Percentiles rank a stretch among this genome's conserved stretches.
phyloP scores from a whole-genome alignment of 1,140 invertebrate genomes.

The Goniozus legneri region DNA sequence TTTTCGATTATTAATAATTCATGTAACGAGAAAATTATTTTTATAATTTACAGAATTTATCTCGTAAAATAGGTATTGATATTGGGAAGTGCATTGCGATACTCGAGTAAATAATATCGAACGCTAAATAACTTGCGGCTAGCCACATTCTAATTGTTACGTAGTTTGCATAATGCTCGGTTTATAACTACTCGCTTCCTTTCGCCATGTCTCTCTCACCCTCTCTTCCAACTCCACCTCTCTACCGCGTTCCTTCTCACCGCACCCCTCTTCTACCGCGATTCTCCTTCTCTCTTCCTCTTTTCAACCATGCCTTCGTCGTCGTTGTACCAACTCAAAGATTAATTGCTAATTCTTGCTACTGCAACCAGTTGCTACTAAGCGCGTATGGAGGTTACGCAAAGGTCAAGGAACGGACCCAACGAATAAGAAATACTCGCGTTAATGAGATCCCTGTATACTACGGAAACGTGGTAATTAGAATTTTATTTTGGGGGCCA shows the following conservation, averaged over 20 bases:
- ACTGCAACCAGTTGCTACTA: slow-evolving; percentile 42
- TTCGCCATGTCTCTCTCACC: slow-evolving; percentile 3
- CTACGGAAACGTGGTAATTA: no score
- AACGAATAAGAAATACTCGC: slow-evolving; percentile 14
- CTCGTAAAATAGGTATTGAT: no score
- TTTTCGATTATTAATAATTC: no score
- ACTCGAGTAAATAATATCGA: no score
- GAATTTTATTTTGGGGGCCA: no score
- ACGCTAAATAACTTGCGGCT: no score
- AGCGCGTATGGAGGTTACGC: slow-evolving; percentile 18
- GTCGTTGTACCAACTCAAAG: slow-evolving; percentile 25
- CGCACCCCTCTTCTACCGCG: slow-evolving; percentile 12
- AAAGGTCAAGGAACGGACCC: slow-evolving; percentile 24
- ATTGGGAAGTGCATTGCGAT: no score
- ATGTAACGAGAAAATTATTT: no score
- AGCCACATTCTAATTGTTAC: slow-evolving; percentile 46
- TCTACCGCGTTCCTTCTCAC: slow-evolving; percentile 5
- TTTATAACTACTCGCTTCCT: slow-evolving; percentile 26
- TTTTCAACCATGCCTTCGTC: slow-evolving; percentile 5
- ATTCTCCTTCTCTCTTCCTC: slow-evolving; percentile 20
- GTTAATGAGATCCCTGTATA: slow-evolving; percentile 23
- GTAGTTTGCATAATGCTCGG: slow-evolving; percentile 48
- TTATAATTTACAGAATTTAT: no score
- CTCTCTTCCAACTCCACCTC: slow-evolving; percentile 9
- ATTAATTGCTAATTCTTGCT: slow-evolving; percentile 47